A percentile compares a stretch with the other conserved stretches of the same genome.
Conservation (phyloP, 1,140 invertebrate genomes). For the Lanistes nyassanus region DNA sequence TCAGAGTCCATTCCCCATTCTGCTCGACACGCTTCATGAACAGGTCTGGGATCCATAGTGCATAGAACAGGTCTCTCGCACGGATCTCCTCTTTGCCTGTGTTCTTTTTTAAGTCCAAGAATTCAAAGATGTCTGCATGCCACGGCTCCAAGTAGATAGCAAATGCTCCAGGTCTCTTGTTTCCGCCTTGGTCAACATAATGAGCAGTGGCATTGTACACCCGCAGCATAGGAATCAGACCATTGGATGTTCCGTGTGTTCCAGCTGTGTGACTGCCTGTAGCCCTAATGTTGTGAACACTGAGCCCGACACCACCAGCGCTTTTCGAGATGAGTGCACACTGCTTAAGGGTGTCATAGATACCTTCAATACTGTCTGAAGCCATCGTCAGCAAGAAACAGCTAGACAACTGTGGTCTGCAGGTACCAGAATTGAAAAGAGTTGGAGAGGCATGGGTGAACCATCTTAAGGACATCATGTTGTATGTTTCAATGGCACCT, state of each 20-base stretch:
- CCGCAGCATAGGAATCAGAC: constrained; percentile 95
- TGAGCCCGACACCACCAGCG: constrained; percentile 96
- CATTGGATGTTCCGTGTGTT: constrained; percentile 95
- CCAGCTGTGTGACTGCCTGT: constrained; percentile 92
- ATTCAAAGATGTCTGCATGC: constrained; percentile 98
- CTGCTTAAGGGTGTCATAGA: constrained; percentile 89
- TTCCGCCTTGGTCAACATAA: constrained; percentile 98
- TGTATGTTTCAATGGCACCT: constrained; percentile 95
- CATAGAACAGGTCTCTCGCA: constrained; percentile 96
- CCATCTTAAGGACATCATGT: constrained; percentile 93
- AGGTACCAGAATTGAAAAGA: constrained; percentile 94
- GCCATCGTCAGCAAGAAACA: constrained; percentile 96
- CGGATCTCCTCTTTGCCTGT: constrained; percentile 68
- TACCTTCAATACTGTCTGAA: constrained; percentile 98
- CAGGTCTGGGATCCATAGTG: constrained; percentile 97
- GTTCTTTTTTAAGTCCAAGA: constrained; percentile 93
- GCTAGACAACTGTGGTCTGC: no score
- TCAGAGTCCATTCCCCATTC: constrained; percentile 90
- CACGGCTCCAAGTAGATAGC: constrained; percentile 98
- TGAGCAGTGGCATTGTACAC: constrained; percentile 96
- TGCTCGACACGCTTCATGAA: constrained; percentile 97
- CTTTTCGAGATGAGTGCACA: constrained; percentile 97
- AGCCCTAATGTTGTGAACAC: constrained; percentile 95
- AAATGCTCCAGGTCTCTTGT: constrained; percentile 98
- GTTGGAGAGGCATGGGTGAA: constrained; percentile 99